These are phyloP conservation scores for Melinaea marsaeus DNA, from an alignment of 2,888 invertebrate species.

Conservation along the genomic window DNA sequence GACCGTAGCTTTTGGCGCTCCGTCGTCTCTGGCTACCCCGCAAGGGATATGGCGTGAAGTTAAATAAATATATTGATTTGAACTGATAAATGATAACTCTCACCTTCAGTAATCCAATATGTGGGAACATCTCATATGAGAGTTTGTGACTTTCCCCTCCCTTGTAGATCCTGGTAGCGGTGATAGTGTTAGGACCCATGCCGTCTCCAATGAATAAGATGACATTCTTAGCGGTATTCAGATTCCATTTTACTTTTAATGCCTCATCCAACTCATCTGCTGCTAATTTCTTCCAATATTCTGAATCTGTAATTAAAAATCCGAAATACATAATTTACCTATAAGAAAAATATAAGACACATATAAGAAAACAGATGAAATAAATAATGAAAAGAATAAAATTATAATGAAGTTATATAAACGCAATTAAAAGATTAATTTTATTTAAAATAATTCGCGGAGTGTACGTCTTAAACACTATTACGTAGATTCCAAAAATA, in stretches of 20 bases:
- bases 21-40: too few species aligned
- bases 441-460: too few species aligned
- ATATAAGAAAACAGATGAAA: neutral
- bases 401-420: too few species aligned
- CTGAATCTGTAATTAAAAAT: slow-evolving; percentile 47
- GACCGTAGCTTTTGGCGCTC: too few species aligned
- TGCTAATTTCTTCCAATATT: slow-evolving; percentile 71
- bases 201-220: slow-evolving; percentile 94
- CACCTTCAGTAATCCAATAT: slow-evolving; percentile 91
- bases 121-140: slow-evolving; percentile 88
- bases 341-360: neutral
- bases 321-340: neutral
- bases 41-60: too few species aligned
- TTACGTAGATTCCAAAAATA: too few species aligned
- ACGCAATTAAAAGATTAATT: too few species aligned
- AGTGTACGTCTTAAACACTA: too few species aligned
- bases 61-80: too few species aligned
- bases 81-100: neutral
- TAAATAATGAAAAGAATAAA: too few species aligned
- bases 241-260: slow-evolving; percentile 77
- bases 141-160: slow-evolving; percentile 85
- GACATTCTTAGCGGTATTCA: slow-evolving; percentile 85
- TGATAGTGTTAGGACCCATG: slow-evolving; percentile 91
- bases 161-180: slow-evolving; percentile 88
- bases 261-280: slow-evolving; percentile 75